Base-by-base conservation (phyloP, 1,140 invertebrate species). In the Drosophila trapezifrons region DNA sequence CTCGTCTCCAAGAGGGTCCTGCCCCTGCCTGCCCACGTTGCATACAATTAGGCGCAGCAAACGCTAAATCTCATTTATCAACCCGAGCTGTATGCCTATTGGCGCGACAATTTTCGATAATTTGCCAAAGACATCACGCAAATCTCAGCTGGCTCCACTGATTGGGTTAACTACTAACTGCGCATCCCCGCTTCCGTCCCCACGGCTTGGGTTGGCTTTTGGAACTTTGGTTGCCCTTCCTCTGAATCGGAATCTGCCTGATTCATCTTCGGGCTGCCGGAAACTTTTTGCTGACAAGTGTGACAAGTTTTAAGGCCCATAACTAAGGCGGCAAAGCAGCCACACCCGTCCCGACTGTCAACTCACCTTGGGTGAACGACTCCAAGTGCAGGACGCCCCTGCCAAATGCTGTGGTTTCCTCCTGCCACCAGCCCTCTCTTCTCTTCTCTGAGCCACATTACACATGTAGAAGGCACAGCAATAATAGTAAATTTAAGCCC, bases 51-150 rank as follows among this genome's bases (percentile, higher is more conserved):
- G 77, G 52, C 35, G 40, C 62, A 45, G 59, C 52, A 42, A 70
- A 80, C 63, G 73, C 73, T 65, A 78, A 89, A 84, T 89, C 80
- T 80, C 73, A 80, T 89, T 84, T 84, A 84, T 80, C 80, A 87
- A 87, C 72, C 70, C 43, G 38, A 52, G 35, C 43, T 32, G 27
- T 7, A 27, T 32, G 45, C 65, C 42, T 25, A 38, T 27, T 25
- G 43, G 29, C 22, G 49, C 45, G 42, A 51, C 46, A 40, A 76
- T 76, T 49, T 76, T 76, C 49, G 52, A 67, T 75, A 76, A 76
- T 75, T 76, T 55, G 72, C 70, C 57, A 74, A 72, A 56, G 67
- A 29, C 71, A 52, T 38, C 29, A 29, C 13, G 40, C 46, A 46
- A 64, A 54, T 74, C 71, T 38, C 29, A 46, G 35, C 8, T 10